Base-by-base conservation (phyloP, 2,888 invertebrate species). In the Nomada ruficornis region DNA sequence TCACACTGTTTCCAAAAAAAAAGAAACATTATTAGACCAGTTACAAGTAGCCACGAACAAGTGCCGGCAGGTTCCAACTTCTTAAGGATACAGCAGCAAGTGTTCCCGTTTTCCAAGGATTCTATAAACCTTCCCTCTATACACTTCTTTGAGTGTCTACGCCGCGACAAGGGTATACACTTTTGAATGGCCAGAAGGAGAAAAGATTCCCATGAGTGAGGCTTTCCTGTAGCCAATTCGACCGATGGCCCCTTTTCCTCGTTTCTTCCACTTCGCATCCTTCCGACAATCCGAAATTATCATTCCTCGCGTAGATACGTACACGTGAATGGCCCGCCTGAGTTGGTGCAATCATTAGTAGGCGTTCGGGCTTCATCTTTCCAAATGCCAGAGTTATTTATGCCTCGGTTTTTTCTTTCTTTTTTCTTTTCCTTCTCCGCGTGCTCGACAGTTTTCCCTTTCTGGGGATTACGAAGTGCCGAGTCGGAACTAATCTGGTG, bases 1-100 rank as follows among this genome's bases (percentile, higher is more conserved):
- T 65, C 75, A 57, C 63, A 18, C 59, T 54, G 44, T 36, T 68
- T 70, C 63, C 20, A 23, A 13, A 47, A 47, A 26, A 84, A 79
- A 20, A 71, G 69, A 84, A 86, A 86, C 76, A 82, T 86, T 86
- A 74, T 82, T 78, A 65, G 64, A 77, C 26, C 44, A 55, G 70
- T 70, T 78, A 78, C 44, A 65, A 78, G 84, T 72, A 76, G 63
- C n/a, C 20, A 76, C 47, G 29, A 60, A 60, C 76, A 65, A 87
- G 85, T 79, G 76, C 52, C 29, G 72, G 74, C 68, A 79, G 69
- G 62, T 65, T 64, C 50, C 71, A 67, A 78, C 79, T 69, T 78
- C 76, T 50, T 59, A 73, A 62, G 60, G 64, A 82, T 54, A 69
- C 11, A 20, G 54, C 42, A 50, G 69, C 84, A 78, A 82, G 87